These are phyloP conservation scores for Criorhina ranunculi DNA, from an alignment of 2,888 invertebrate genomes.

Conservation along the genomic window DNA sequence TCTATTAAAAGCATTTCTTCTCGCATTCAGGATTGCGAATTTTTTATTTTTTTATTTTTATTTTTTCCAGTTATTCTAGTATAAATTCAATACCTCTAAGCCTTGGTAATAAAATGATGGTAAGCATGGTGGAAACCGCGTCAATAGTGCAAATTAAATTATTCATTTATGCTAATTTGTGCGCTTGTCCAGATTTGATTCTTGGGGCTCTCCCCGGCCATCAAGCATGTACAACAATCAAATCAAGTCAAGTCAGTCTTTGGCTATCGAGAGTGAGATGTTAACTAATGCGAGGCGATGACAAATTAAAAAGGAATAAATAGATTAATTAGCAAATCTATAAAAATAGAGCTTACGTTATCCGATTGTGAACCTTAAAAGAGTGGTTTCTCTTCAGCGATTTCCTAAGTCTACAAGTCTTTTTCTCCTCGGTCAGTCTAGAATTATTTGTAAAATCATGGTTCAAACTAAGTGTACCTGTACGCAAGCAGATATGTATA, in stretches of 20 bases:
- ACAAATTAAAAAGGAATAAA: slow-evolving; percentile 44
- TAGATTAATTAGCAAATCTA: slow-evolving; percentile 46
- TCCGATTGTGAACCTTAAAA: background rate
- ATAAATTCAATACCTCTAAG: slow-evolving; percentile 23
- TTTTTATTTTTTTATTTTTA: too few species aligned
- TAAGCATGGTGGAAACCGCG: slow-evolving; percentile 27
- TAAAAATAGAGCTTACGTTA: slow-evolving; percentile 61
- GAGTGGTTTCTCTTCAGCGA: background rate
- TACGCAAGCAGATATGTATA: too few species aligned
- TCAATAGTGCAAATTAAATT: slow-evolving; percentile 52
- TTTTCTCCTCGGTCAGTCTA: background rate
- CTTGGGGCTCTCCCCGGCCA: slow-evolving; percentile 1
- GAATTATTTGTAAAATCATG: too few species aligned
- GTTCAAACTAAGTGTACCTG: too few species aligned
- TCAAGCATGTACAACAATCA: slow-evolving; percentile 4
- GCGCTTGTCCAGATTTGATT: slow-evolving; percentile 13
- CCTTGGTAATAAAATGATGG: slow-evolving; percentile 40
- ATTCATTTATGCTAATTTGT: slow-evolving; percentile 44
- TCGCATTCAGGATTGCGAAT: background rate
- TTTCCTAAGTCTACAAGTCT: background rate
- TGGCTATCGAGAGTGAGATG: slow-evolving; percentile 20
- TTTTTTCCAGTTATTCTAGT: slow-evolving; percentile 39
- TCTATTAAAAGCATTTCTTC: background rate
- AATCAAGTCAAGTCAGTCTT: slow-evolving; percentile 6
- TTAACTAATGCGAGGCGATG: slow-evolving; percentile 43